Conservation (phyloP, 2,888 invertebrate species). For the Tinea pellionella region DNA sequence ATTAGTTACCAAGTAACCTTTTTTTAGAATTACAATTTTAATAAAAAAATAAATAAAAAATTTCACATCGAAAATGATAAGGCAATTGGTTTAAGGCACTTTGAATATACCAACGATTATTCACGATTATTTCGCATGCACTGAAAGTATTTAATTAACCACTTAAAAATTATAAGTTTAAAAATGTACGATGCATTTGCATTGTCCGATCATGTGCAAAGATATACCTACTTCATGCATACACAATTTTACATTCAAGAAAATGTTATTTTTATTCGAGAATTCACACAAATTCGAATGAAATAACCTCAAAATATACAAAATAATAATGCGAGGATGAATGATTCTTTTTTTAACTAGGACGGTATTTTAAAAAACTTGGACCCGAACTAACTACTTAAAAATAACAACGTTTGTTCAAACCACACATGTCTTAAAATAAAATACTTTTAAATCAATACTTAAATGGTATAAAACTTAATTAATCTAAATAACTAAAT, state of each 20-base stretch:
- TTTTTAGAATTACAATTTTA: too few species aligned
- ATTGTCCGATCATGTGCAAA: background rate
- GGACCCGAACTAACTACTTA: background rate
- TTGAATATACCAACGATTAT: too few species aligned
- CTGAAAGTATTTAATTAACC: too few species aligned
- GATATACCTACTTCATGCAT: background rate
- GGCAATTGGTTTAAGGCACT: too few species aligned
- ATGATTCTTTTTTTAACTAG: background rate
- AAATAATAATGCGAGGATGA: constrained; percentile 14
- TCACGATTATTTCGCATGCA: too few species aligned
- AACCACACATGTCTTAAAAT: constrained; percentile 2
- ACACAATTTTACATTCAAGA: background rate
- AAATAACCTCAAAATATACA: constrained; percentile 15
- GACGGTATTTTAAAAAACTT: background rate
- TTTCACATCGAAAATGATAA: too few species aligned
- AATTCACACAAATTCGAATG: too few species aligned
- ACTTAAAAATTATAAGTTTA: background rate
- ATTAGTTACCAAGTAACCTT: too few species aligned
- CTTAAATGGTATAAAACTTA: constrained; percentile 7
- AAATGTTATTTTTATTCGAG: too few species aligned
- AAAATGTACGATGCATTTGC: background rate
- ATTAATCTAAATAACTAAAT: background rate
- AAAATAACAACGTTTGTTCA: background rate
- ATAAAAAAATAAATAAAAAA: too few species aligned
- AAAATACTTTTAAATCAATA: constrained; percentile 10